Evolutionary conservation across 2,888 invertebrate genomes (phyloP).

Genomic region (Oxycera nigricornis): DNA sequence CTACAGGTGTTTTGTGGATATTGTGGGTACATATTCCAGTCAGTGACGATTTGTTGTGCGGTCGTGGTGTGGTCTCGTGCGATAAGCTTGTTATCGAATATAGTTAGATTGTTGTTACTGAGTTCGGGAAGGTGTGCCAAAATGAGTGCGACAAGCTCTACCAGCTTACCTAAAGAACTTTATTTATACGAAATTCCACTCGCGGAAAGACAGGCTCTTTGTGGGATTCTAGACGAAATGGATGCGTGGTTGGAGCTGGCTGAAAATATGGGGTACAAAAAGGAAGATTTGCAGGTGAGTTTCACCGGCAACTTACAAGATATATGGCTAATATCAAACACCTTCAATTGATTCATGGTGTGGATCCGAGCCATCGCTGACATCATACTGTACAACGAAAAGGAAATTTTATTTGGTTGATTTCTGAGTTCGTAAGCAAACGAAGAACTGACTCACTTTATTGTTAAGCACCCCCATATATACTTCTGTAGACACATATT

Average conservation of each 20-base stretch:
- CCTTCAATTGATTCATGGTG: no score
- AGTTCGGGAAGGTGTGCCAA: constrained; percentile 31
- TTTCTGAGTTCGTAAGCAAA: no score
- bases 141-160: constrained; percentile 47
- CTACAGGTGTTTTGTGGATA: neutral
- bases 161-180: constrained; percentile 51
- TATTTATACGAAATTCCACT: constrained; percentile 80
- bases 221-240: constrained; percentile 78
- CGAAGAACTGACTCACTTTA: no score
- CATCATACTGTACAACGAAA: no score
- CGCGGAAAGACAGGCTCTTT: constrained; percentile 72
- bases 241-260: constrained; percentile 83
- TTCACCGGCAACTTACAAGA: neutral
- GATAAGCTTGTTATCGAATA: neutral
- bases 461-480: no score
- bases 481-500: no score
- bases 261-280: constrained; percentile 71
- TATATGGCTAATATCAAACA: no score
- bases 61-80: neutral
- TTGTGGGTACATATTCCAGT: neutral
- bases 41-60: neutral
- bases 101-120: no score
- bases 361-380: no score
- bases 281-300: constrained; percentile 58
- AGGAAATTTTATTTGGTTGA: no score